Conservation (phyloP, 2,797 vertebrate genomes). For the Trichosurus vulpecula region DNA sequence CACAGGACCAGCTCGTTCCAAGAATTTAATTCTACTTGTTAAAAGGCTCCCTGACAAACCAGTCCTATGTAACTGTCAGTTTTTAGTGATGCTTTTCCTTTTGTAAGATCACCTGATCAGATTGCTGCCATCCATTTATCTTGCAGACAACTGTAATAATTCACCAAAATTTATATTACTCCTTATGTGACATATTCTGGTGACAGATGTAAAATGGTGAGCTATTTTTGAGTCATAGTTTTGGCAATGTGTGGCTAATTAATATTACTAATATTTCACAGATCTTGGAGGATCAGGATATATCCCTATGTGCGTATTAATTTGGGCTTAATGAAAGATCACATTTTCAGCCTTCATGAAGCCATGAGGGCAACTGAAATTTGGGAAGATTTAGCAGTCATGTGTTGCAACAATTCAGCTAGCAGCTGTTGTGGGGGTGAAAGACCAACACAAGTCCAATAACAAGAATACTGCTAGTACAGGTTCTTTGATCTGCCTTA, state of each 20-base stretch:
- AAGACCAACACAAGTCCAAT: no score
- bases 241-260: neutral
- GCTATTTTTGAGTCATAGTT: neutral
- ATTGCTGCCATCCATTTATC: neutral
- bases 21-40: neutral
- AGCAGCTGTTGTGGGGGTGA: no score
- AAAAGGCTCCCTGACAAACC: neutral
- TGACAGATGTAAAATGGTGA: neutral
- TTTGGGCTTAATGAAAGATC: neutral
- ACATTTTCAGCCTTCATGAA: neutral
- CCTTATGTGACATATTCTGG: neutral
- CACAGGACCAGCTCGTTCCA: neutral
- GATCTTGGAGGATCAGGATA: neutral
- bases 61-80: neutral
- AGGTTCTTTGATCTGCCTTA: no score
- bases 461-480: no score
- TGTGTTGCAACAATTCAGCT: no score
- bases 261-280: constrained; percentile 27
- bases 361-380: neutral
- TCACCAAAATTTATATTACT: neutral
- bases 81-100: neutral
- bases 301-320: neutral
- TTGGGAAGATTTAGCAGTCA: neutral
- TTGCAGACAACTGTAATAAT: neutral
- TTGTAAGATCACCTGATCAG: neutral